Evolutionary conservation across 1,140 invertebrate genomes (phyloP), one percentile per base, ranked within the genome.

Genomic region (Andricus grossulariae): DNA sequence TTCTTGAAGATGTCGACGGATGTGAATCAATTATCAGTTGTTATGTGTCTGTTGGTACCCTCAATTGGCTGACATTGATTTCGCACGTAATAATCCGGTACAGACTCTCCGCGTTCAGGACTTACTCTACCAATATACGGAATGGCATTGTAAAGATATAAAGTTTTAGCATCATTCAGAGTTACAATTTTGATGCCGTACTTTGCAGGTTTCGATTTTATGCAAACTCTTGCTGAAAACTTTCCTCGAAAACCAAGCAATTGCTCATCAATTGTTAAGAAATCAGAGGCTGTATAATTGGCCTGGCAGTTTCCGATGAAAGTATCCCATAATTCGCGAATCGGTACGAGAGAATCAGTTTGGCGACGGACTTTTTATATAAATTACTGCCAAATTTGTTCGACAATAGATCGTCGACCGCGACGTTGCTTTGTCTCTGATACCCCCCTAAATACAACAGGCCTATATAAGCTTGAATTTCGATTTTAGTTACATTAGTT

Each of bases 141-240:
- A 52, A 86, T 83, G 39, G 83, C 78, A 74, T 87, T 88, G 15
- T 74, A 51, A 50, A 82, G 80, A 76, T 86, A 87, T 70, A 73
- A 81, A 15, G 73, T 84, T 52, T 60, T 57, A 11, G 82, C 76
- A 83, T 85, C 81, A 15, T 78, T 78, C 18, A 84, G 18, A n/a
- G 77, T 32, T 32, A 80, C 85, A 19, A 86, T 80, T 86, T 91
- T 92, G 71, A 92, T 80, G 3, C 90, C 92, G 80, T 91, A 87
- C 55, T 84, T 84, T 21, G 75, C 73, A 10, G 84, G 84, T 70
- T 86, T 87, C 16, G 70, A 49, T 12, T 82, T 88, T 16, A 93
- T 89, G 74, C 90, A 92, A 75, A 90, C 87, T 50, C 84, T 55
- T 73, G 92, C 91, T 18, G 39, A 49, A 83, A 90, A 92, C 32